Evolutionary conservation across 1,140 invertebrate genomes (phyloP).

Genomic region (Cotesia glomerata): DNA sequence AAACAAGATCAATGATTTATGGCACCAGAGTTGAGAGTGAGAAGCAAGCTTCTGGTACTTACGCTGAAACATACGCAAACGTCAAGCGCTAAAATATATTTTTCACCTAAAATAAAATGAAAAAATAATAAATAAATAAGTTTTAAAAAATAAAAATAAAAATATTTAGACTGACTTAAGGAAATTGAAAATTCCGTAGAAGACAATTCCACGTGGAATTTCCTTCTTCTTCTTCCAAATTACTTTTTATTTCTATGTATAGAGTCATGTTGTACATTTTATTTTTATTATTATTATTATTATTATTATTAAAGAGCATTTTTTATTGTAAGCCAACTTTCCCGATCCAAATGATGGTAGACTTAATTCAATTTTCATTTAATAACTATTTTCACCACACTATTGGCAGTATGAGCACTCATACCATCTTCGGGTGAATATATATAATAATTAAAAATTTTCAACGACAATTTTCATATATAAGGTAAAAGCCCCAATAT

Average conservation of each 20-base stretch:
- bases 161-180: constrained; percentile 28
- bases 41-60: constrained; percentile 32
- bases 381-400: no score
- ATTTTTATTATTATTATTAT: background rate
- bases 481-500: no score
- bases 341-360: no score
- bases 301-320: no score
- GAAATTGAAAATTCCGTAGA: constrained; percentile 53
- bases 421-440: no score
- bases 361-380: no score
- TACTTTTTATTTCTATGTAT: constrained; percentile 15
- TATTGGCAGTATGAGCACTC: no score
- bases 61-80: constrained; percentile 27
- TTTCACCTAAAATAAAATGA: constrained; percentile 39
- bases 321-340: no score
- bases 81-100: constrained; percentile 47
- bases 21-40: constrained; percentile 1
- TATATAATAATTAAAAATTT: no score
- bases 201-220: constrained; percentile 50
- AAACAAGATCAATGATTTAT: constrained; percentile 57
- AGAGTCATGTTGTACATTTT: background rate
- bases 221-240: constrained; percentile 35
- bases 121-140: constrained; percentile 8
- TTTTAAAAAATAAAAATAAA: background rate
- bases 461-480: no score